Conservation (phyloP, 1,140 invertebrate genomes). For the Elysia chlorotica region DNA sequence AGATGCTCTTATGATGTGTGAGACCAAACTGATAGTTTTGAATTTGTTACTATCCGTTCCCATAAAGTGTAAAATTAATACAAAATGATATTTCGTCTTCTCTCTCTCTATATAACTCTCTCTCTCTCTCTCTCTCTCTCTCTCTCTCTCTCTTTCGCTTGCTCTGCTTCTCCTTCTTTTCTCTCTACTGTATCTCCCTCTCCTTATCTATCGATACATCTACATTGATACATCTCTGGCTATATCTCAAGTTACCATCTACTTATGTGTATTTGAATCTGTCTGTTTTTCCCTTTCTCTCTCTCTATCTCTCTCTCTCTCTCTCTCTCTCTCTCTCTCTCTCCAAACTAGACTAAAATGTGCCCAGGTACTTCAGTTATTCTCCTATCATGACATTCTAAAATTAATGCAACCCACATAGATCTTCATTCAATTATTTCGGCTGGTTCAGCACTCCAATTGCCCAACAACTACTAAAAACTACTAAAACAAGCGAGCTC, state of each 20-base stretch:
- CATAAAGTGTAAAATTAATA: not conserved
- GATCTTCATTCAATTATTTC: no score
- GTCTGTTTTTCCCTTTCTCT: no score
- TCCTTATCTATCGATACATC: slow-evolving; percentile 2
- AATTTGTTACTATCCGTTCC: no score
- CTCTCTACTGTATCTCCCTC: not conserved
- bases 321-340: not conserved
- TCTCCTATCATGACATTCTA: no score
- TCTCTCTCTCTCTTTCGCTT: not conserved
- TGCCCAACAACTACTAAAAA: no score
- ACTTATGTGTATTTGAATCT: no score
- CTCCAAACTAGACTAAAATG: not conserved
- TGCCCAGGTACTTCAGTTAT: no score
- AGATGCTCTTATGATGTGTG: not conserved
- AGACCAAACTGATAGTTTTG: no score
- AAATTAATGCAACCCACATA: no score
- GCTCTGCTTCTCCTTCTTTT: not conserved
- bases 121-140: slow-evolving; percentile 1
- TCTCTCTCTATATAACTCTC: slow-evolving; percentile 1
- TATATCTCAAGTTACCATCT: no score
- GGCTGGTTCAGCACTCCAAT: no score
- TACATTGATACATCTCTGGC: not conserved
- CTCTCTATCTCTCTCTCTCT: slow-evolving; percentile 1
- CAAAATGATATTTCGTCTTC: not conserved
- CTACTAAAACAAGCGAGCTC: no score